Evolutionary conservation across 2,797 vertebrate genomes (phyloP), one percentile per base, ranked within the genome.

Genomic region (Helostoma temminkii): DNA sequence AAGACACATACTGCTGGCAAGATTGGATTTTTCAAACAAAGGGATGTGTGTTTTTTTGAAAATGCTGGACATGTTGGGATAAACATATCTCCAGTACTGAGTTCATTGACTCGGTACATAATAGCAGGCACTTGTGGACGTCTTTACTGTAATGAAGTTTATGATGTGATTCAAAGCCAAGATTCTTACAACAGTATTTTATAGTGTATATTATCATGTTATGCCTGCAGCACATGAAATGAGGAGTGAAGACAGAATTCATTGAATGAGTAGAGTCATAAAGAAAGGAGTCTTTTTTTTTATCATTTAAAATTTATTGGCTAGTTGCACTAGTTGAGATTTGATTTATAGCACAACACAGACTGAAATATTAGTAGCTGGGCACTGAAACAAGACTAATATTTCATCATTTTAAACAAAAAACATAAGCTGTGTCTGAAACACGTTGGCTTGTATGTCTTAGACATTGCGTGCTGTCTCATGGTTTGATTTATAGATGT

Each of bases 401-500:
- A 34, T 61, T 74, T 65, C 16, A 61, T 65, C 21, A 73, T 59
- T 55, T 62, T 14, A 55, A n/a, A n/a, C n/a, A n/a, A n/a, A 57
- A 42, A 64, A 52, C 55, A 77, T 62, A 42, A 67, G 71, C 46
- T 24, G 1, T 3, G 19, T 42, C 43, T 65, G 36, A 64, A 78
- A 45, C 72, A 52, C 18, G 26, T 18, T 3, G 16, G 9, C 45
- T 39, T 58, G 39, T 59, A 26, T 50, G 69, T 79, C 43, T 71
- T 19, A n/a, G 55, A 22, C 30, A 36, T 74, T 70, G 60, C 46
- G 36, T 60, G 56, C 60, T 42, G 77, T 82, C 61, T 78, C 34
- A 4, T 28, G 21, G 34, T 84, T 73, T 88, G 85, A 91, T 90
- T 88, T 82, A 84, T 24, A 56, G 53, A 54, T 65, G 47, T 22